These are phyloP conservation scores for Eolophus roseicapilla DNA, from an alignment of 2,113 vertebrate species.

Conservation along the genomic window DNA sequence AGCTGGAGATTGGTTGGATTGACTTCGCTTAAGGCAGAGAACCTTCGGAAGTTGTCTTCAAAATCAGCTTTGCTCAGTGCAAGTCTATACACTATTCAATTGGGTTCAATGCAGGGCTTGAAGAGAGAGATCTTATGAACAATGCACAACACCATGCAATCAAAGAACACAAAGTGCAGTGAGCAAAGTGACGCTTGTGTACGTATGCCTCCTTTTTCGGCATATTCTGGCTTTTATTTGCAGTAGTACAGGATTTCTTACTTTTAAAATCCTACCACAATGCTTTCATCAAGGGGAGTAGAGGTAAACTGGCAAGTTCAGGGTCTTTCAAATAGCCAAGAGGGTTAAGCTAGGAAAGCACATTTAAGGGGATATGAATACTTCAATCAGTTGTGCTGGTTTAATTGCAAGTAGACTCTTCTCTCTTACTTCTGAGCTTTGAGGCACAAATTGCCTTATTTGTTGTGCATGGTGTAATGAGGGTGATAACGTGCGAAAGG, in stretches of 20 bases:
- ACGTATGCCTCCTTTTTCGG: neutral
- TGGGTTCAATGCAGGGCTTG: neutral
- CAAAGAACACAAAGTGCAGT: neutral
- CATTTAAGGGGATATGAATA: neutral
- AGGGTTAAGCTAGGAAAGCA: neutral
- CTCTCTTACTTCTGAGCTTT: neutral
- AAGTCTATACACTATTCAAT: neutral
- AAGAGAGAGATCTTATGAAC: neutral
- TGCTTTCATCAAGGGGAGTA: neutral
- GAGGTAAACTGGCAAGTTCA: neutral
- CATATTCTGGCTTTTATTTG: neutral
- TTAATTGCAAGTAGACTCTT: neutral
- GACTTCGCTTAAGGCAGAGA: neutral
- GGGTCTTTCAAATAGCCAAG: neutral
- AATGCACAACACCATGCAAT: rapidly evolving
- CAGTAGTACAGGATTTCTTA: neutral
- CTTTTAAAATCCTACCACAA: neutral
- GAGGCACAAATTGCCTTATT: neutral
- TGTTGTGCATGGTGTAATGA: neutral
- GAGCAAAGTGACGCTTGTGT: neutral
- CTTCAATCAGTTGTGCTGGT: neutral
- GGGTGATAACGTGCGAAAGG: neutral
- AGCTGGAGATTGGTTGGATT: neutral
- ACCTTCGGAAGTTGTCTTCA: neutral
- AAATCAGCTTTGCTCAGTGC: neutral